Evolutionary conservation across 2,113 vertebrate genomes (phyloP), one percentile per base, ranked within the genome.

Genomic region (Tragelaphus strepsiceros): DNA sequence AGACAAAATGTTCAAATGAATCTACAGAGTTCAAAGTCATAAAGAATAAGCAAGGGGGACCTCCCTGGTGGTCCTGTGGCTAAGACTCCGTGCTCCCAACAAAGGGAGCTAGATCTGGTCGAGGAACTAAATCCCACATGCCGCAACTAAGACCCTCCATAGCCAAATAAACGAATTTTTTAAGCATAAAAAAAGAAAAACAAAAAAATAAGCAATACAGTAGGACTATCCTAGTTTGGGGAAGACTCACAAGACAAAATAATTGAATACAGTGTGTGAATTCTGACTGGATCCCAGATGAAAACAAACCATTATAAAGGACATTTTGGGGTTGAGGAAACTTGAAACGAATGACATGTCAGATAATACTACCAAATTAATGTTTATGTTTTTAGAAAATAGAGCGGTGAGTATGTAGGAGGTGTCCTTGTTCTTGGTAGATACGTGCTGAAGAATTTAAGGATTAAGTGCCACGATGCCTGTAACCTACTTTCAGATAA

Each of bases 341-440:
- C n/a, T 1, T 84, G 59, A 96, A 77, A 83, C n/a, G 62, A 51
- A 88, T 30, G 21, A 46, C 32, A 90, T 43, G 14, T 77, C 85
- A 94, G n/a, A 86, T 28, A 86, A 54, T 56, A 13, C 83, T 81
- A 49, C 54, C 91, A 84, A 93, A 80, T 78, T 93, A 90, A 78
- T 28, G 35, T 22, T 83, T n/a, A 87, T 90, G 35, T 17, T 91
- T 97, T 93, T 35, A 94, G 74, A n/a, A 96, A 96, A 97, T 4
- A 26, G 51, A 84, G 35, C 21, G 54, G 7, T 46, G 64, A 88
- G 26, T 92, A 46, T 35, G 16, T 22, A 94, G n/a, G 32, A 81
- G 19, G 49, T 78, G n/a, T 74, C 54, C 39, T 83, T 64, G 16
- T 58, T 61, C 85, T 92, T 96, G 58, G 77, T n/a, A 91, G 30